phyloP scores from a whole-genome alignment of 1,140 invertebrate species.

The Neodiprion lecontei region DNA sequence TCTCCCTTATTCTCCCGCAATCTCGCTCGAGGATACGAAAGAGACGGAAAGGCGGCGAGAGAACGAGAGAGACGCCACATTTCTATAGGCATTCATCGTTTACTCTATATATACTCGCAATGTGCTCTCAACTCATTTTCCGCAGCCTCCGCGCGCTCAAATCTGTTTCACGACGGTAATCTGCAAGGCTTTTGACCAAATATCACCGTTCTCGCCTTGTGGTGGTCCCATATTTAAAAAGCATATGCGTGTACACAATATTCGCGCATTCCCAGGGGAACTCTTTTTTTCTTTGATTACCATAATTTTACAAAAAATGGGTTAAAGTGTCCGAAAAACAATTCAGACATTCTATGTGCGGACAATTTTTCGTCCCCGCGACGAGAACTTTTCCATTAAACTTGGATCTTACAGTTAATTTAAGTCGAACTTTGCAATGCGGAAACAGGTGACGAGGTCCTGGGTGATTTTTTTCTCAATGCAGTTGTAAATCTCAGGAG shows the following conservation, averaged over 20 bases:
- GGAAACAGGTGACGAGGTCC: no score
- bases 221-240: not conserved
- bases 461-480: no score
- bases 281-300: not conserved
- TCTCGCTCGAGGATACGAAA: conserved; percentile 19
- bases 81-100: conserved; percentile 53
- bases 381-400: conserved; percentile 23
- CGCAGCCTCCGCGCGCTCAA: conserved; percentile 26
- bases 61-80: conserved; percentile 28
- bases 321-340: not conserved
- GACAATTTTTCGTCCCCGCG: conserved; percentile 2
- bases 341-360: not conserved
- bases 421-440: no score
- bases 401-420: no score
- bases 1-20: conserved; percentile 8
- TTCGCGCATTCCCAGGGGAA: not conserved
- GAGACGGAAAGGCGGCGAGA: conserved; percentile 21
- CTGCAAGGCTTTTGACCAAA: conserved; percentile 38
- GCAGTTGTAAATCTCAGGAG: no score
- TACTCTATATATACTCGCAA: conserved; percentile 30
- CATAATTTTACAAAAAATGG: not conserved
- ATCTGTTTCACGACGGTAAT: conserved; percentile 40
- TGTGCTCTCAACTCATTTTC: conserved; percentile 35
- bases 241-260: not conserved
- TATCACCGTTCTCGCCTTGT: conserved; percentile 23